Evolutionary conservation across 2,888 invertebrate genomes (phyloP).

Genomic region (Melanargia galathea): DNA sequence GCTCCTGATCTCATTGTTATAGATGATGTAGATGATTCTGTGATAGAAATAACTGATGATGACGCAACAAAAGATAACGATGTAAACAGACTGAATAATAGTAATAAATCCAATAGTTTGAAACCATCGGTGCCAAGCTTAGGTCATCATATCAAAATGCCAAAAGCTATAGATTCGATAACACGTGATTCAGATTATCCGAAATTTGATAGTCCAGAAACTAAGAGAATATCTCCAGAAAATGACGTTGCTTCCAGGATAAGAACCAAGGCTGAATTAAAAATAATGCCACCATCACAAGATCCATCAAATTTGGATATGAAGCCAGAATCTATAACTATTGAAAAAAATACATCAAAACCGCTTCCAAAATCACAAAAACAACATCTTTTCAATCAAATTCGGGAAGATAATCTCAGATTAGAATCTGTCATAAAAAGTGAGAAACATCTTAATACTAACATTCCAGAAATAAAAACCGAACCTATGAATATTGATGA

Average conservation of each 20-base stretch:
- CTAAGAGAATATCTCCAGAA: conserved; percentile 70
- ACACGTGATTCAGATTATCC: conserved; percentile 75
- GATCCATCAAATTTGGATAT: conserved; percentile 55
- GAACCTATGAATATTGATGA: conserved; percentile 86
- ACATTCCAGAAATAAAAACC: conserved; percentile 83
- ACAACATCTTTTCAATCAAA: conserved; percentile 76
- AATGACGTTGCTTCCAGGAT: conserved; percentile 87
- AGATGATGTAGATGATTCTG: conserved; percentile 75
- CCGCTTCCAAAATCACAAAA: conserved; percentile 71
- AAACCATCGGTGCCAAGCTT: conserved; percentile 51
- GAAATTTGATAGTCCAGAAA: conserved; percentile 57
- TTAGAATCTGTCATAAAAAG: conserved; percentile 83
- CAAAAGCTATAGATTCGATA: conserved; percentile 86
- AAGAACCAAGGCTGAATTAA: conserved; percentile 93
- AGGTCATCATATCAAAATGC: conserved; percentile 83
- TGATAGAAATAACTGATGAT: conserved; percentile 75
- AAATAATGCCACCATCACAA: conserved; percentile 80
- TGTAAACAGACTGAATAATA: conserved; percentile 49
- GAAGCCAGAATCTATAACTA: conserved; percentile 45
- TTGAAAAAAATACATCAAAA: conserved; percentile 57
- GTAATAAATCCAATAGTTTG: conserved; percentile 45
- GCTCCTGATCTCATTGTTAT: conserved; percentile 77
- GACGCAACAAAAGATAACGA: conserved; percentile 72
- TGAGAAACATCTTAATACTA: conserved; percentile 79
- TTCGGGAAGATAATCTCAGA: conserved; percentile 69